phyloP scores from a whole-genome alignment of 1,140 invertebrate species.

The Drosophila novamexicana region DNA sequence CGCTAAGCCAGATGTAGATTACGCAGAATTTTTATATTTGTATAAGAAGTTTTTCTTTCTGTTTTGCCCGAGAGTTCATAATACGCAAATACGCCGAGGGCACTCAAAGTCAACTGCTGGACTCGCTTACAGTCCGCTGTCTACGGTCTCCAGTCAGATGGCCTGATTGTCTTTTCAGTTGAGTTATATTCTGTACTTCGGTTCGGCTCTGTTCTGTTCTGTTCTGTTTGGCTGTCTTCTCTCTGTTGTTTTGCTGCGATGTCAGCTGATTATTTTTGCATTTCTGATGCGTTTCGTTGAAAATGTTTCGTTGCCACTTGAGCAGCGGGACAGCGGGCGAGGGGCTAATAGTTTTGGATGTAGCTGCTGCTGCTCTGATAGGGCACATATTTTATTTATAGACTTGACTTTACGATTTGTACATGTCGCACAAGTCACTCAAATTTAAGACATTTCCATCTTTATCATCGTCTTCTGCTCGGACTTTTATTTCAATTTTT shows the following conservation, averaged over 20 bases:
- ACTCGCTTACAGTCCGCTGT: conserved; percentile 16
- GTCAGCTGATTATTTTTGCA: conserved; percentile 76
- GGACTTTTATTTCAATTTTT: not conserved
- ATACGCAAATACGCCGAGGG: conserved; percentile 58
- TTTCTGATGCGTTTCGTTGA: conserved; percentile 68
- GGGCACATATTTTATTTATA: conserved; percentile 63
- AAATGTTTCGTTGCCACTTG: conserved; percentile 39
- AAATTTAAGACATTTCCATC: conserved; percentile 19
- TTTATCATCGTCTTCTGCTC: conserved; percentile 7
- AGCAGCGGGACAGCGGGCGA: not conserved
- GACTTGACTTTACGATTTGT: conserved; percentile 41
- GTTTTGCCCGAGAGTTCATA: conserved; percentile 21
- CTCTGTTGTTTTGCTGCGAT: conserved; percentile 26
- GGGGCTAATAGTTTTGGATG: conserved; percentile 37
- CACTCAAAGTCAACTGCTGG: conserved; percentile 56
- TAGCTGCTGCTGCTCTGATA: conserved; percentile 34
- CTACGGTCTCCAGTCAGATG: conserved; percentile 20
- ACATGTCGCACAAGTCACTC: conserved; percentile 28
- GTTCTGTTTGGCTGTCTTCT: not conserved
- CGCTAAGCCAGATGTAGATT: conserved; percentile 69
- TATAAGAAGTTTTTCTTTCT: conserved; percentile 38
- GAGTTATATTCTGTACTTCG: conserved; percentile 2
- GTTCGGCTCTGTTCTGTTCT: not conserved
- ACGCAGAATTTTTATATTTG: conserved; percentile 65
- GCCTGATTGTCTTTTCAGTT: conserved; percentile 37